phyloP scores from a whole-genome alignment of 2,888 invertebrate species.

The Elysia crispata region DNA sequence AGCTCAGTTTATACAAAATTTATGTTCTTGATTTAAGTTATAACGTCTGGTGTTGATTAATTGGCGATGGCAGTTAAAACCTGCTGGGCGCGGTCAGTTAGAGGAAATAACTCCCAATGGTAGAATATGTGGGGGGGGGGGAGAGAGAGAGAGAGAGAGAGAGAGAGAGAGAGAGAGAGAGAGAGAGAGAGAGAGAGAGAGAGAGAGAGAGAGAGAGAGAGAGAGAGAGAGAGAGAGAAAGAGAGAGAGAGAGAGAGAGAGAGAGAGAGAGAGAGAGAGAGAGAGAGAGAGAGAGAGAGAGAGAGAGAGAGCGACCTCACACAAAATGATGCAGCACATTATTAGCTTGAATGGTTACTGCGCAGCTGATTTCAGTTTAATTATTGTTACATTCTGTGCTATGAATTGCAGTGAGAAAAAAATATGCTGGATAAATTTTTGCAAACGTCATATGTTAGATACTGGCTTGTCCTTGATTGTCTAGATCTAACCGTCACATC shows the following conservation, averaged over 20 bases:
- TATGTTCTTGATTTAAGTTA: not conserved
- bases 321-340: not conserved
- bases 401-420: conserved; percentile 2
- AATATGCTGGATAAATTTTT: not conserved
- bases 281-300: not conserved
- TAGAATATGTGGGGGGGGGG: not conserved
- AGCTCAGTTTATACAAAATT: not conserved
- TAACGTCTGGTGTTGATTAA: no score
- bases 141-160: conserved; percentile 1
- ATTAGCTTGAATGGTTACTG: no score
- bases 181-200: not conserved
- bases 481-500: no score
- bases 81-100: no score
- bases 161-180: conserved; percentile 17
- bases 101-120: no score
- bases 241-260: conserved; percentile 12
- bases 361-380: no score
- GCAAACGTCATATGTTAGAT: no score
- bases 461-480: no score
- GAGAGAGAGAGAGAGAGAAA: conserved; percentile 4
- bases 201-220: not conserved
- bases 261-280: not conserved
- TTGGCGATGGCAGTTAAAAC: no score
- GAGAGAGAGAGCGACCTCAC: not conserved
- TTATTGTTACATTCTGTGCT: not conserved